Base-by-base conservation (phyloP, 2,797 vertebrate species). In the Sebastolobus altivelis region DNA sequence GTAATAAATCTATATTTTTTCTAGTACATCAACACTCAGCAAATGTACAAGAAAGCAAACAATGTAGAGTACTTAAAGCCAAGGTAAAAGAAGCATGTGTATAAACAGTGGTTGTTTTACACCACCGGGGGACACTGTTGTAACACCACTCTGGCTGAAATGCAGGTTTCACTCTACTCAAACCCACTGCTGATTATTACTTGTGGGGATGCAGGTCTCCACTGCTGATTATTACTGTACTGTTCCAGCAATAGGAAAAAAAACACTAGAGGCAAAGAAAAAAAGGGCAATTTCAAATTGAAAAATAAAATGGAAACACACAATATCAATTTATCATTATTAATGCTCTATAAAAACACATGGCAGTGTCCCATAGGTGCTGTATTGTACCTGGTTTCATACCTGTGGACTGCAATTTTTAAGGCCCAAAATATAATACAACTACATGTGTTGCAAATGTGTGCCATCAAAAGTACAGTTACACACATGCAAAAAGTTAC, bases 71-170 rank as follows among this genome's bases (percentile, higher is more conserved):
- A 40, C 2, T 29, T 1, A 8, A 38, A 63, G 8, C 3, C 0
- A 8, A 29, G 11, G 22, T 20, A 6, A 12, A 22, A 33, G 6
- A 20, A 76, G 0, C 40, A 13, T 0, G 11, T 54, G 8, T 13
- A 7, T 14, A 7, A 60, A 29, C 46, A 80, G 54, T 82, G 7
- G 38, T 31, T 31, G 8, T 25, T 9, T 11, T 4, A 0, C 18
- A 75, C 89, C 96, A 94, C 88, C 11, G 46, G 91, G 90, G 92
- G 94, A 71, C 84, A 85, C 87, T 95, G 90, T 93, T 92, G 91
- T 80, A 75, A 81, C 92, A 89, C 38, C 33, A 6, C 35, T 40
- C 5, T 38, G 27, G 2, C 63, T 18, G 0, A 68, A 60, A n/a
- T 10, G 25, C 22, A 35, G n/a, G 8, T 65, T 31, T 25, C 9